phyloP scores from a whole-genome alignment of 2,113 vertebrate species.

The Plotosus lineatus region DNA sequence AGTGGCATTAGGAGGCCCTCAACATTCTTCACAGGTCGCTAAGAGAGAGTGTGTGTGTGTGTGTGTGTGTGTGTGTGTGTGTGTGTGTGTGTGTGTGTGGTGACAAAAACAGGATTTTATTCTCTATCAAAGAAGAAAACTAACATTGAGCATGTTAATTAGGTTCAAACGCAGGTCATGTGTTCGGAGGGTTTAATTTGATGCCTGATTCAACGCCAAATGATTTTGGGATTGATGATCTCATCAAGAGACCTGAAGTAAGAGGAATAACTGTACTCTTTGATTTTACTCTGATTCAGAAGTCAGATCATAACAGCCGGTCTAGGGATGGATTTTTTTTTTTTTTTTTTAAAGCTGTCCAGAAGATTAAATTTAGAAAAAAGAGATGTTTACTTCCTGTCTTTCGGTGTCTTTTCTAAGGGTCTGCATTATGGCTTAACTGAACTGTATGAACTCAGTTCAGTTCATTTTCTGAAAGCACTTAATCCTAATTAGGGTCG shows the following conservation, averaged over 20 bases:
- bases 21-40: conserved; percentile 38
- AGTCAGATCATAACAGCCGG: conserved; percentile 3
- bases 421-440: neutral
- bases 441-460: neutral
- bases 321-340: neutral
- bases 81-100: conserved; percentile 14
- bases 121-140: neutral
- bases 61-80: conserved; percentile 16
- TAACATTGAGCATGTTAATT: neutral
- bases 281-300: conserved; percentile 13
- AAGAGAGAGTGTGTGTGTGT: conserved; percentile 10
- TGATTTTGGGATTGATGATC: neutral
- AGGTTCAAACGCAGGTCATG: neutral
- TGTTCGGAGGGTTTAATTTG: neutral
- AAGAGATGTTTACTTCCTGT: neutral
- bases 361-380: neutral
- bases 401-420: neutral
- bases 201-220: neutral
- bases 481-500: too few species aligned
- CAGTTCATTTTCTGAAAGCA: too few species aligned
- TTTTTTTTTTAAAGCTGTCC: conserved; percentile 14
- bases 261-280: neutral
- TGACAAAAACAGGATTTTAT: conserved; percentile 22
- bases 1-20: conserved; percentile 36
- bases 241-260: neutral